These are phyloP conservation scores for Malachius bipustulatus DNA, from an alignment of 2,888 invertebrate genomes.

Conservation along the genomic window DNA sequence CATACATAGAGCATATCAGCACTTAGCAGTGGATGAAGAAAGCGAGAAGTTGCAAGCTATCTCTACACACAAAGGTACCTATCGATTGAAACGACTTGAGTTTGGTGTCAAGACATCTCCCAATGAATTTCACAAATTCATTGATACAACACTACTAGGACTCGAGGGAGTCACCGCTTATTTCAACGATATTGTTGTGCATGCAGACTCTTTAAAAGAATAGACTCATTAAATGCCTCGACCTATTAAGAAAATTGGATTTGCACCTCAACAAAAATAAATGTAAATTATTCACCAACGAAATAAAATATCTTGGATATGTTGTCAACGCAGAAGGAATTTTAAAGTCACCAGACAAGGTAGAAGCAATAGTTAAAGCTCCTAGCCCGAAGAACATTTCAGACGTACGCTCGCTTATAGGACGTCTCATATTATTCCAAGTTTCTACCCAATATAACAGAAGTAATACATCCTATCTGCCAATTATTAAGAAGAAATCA, in stretches of 20 bases:
- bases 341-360: not conserved
- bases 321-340: not conserved
- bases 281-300: conserved; percentile 17
- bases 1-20: too few relatives aligned
- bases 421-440: too few relatives aligned
- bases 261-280: conserved; percentile 16
- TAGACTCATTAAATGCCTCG: conserved; percentile 13
- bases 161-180: too few relatives aligned
- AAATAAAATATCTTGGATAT: conserved; percentile 1
- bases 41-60: too few relatives aligned
- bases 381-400: not conserved
- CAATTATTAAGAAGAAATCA: conserved; percentile 6
- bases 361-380: not conserved
- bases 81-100: too few relatives aligned
- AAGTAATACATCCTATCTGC: not conserved
- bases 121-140: too few relatives aligned
- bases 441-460: not conserved
- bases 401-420: not conserved
- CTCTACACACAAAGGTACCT: too few relatives aligned
- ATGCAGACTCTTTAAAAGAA: too few relatives aligned
- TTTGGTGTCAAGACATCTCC: too few relatives aligned
- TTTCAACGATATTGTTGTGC: too few relatives aligned
- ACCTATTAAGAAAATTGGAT: conserved; percentile 13
- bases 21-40: too few relatives aligned
- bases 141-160: too few relatives aligned